Base-by-base conservation (phyloP, 2,113 vertebrate genomes). In the Salminus brasiliensis region DNA sequence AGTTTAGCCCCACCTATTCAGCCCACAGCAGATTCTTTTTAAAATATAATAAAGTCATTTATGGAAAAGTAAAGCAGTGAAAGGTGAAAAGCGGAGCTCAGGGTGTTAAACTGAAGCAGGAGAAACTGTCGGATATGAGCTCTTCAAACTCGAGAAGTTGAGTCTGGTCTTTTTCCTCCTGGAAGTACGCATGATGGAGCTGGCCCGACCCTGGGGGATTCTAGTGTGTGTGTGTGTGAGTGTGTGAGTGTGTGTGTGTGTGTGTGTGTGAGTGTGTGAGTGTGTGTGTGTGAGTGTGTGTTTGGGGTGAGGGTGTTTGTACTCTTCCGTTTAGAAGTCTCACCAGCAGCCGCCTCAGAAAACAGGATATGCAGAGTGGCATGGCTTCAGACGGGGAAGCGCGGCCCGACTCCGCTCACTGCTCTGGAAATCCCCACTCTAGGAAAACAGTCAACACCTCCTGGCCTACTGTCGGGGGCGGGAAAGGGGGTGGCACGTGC, bases 361-460 rank as follows among this genome's bases (percentile, higher is more conserved):
- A 92, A 92, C 90, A 91, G 91, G 91, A 93, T 23, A 59, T 45
- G 62, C 53, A 59, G 66, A 11, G 21, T 23, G 39, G 16, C 63
- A 13, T 2, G 3, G 43, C 43, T 67, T 76, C 9, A 68, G 34
- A 66, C 34, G 60, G 60, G 63, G 66, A 57, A 39, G 43, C 11
- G 29, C 30, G 30, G 23, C 25, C 45, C 45, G 66, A 47, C 27
- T 21, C 29, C 5, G 15, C 29, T 63, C 15, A 32, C 27, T 60
- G 75, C 52, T 39, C 47, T 88, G 89, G 91, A 90, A 92, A 88
- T 88, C 89, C 90, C 91, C 89, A 72, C 4, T 18, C 30, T 45
- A 41, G 57, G 45, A 65, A 73, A 55, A 52, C 47, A 52, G 18
- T 43, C 30, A 65, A 66, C 13, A 43, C 25, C 16, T 63, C 21